Evolutionary conservation across 2,797 vertebrate genomes (phyloP).

Genomic region (Manis crassicaudata): DNA sequence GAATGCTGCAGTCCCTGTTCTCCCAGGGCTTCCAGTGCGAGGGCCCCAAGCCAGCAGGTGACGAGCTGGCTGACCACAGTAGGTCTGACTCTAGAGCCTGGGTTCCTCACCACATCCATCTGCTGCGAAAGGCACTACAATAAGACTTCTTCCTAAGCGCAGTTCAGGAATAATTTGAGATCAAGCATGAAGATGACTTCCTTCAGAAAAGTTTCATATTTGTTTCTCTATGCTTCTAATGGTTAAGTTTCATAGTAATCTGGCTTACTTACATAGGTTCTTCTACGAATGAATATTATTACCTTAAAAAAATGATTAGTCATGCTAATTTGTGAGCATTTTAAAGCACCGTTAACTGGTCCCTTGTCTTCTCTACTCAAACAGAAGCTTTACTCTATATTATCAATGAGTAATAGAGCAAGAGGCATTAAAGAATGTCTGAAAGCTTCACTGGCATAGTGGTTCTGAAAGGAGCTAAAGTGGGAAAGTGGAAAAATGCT

Average conservation of each 20-base stretch:
- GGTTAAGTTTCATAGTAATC: neutral
- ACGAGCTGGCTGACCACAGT: neutral
- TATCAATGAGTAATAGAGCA: neutral
- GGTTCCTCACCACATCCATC: neutral
- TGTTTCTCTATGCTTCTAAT: too few species aligned
- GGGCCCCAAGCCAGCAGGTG: neutral
- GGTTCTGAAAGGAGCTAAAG: neutral
- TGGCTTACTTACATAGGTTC: neutral
- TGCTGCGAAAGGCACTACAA: neutral
- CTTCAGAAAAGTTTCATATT: too few species aligned
- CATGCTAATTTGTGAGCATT: neutral
- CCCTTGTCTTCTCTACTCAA: neutral
- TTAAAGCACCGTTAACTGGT: neutral
- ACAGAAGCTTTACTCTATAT: neutral
- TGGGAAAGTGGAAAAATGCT: neutral
- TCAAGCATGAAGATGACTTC: too few species aligned
- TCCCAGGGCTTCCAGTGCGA: rapidly evolving
- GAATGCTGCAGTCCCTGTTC: neutral
- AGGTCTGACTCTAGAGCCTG: neutral
- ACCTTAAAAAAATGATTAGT: neutral
- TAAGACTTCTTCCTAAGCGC: neutral
- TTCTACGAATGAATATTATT: neutral
- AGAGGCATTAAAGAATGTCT: rapidly evolving
- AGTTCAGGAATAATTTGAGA: neutral
- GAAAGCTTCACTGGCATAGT: neutral